Conservation (phyloP, 1,140 invertebrate species). For the Drosophila pachea region DNA sequence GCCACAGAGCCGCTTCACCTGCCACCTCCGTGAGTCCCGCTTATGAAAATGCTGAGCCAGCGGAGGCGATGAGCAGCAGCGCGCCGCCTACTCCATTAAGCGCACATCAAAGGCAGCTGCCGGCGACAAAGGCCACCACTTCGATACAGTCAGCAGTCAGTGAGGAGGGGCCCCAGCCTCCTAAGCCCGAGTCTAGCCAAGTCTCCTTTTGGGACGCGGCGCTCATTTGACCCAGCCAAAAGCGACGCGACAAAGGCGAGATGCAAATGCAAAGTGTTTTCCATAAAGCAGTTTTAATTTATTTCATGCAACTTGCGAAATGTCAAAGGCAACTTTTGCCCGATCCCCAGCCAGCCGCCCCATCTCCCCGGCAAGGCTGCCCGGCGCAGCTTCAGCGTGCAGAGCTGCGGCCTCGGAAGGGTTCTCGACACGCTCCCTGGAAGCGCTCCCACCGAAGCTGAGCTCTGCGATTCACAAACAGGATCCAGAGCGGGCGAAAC, state of each 20-base stretch:
- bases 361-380: constrained; percentile 31
- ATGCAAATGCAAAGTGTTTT: constrained; percentile 59
- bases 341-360: background rate
- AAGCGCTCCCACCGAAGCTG: too few relatives aligned
- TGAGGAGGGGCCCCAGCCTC: background rate
- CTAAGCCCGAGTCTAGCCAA: constrained; percentile 17
- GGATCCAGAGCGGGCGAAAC: too few relatives aligned
- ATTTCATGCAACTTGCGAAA: constrained; percentile 70
- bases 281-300: constrained; percentile 68
- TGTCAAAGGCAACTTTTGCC: constrained; percentile 60
- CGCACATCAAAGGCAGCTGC: constrained; percentile 67
- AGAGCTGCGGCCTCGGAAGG: too few relatives aligned
- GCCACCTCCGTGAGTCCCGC: constrained; percentile 49
- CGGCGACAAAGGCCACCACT: constrained; percentile 24
- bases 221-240: constrained; percentile 44
- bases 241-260: constrained; percentile 60
- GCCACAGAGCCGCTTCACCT: constrained; percentile 38
- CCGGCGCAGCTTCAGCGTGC: constrained; percentile 21
- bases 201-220: constrained; percentile 33
- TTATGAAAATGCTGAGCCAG: constrained; percentile 57
- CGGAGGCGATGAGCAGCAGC: too few relatives aligned
- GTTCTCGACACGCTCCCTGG: too few relatives aligned
- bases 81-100: constrained; percentile 39
- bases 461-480: too few relatives aligned
- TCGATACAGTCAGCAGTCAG: constrained; percentile 1